Percentiles rank a stretch among this genome's conserved stretches.
phyloP scores from a whole-genome alignment of 2,888 invertebrate species.

The Hypomecis punctinalis region DNA sequence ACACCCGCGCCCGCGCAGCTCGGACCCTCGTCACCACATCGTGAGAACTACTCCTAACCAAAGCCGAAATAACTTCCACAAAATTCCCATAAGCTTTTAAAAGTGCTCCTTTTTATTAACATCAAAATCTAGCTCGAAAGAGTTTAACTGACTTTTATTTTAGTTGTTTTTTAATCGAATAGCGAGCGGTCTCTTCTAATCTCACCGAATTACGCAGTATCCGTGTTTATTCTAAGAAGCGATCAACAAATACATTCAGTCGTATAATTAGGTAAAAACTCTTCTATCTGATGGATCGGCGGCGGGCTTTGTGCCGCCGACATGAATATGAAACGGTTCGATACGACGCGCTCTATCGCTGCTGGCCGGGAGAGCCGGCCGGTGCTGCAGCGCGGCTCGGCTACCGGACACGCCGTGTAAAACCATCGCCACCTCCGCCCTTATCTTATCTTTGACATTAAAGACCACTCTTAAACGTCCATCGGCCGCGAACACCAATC shows the following conservation, averaged over 20 bases:
- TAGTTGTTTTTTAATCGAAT: not conserved
- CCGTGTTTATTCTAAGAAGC: constrained; percentile 36
- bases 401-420: constrained; percentile 38
- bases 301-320: constrained; percentile 21
- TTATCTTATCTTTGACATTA: constrained; percentile 69
- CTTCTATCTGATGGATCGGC: constrained; percentile 4
- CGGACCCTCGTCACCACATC: constrained; percentile 15
- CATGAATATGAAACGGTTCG: constrained; percentile 27
- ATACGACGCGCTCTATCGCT: constrained; percentile 26
- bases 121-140: constrained; percentile 1
- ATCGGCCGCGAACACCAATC: constrained; percentile 19
- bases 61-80: not conserved
- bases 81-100: not conserved
- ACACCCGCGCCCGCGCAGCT: not conserved
- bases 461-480: constrained; percentile 55
- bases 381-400: constrained; percentile 2
- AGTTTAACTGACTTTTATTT: not conserved
- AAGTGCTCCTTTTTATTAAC: not conserved
- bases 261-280: constrained; percentile 29
- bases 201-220: constrained; percentile 25
- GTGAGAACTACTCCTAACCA: constrained; percentile 31
- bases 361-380: constrained; percentile 27
- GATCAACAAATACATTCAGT: constrained; percentile 19
- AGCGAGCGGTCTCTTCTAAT: constrained; percentile 12
- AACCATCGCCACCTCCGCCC: constrained; percentile 45